Percentiles rank a stretch among this genome's conserved stretches.
phyloP scores from a whole-genome alignment of 2,113 vertebrate species.

The Cepphus grylle region DNA sequence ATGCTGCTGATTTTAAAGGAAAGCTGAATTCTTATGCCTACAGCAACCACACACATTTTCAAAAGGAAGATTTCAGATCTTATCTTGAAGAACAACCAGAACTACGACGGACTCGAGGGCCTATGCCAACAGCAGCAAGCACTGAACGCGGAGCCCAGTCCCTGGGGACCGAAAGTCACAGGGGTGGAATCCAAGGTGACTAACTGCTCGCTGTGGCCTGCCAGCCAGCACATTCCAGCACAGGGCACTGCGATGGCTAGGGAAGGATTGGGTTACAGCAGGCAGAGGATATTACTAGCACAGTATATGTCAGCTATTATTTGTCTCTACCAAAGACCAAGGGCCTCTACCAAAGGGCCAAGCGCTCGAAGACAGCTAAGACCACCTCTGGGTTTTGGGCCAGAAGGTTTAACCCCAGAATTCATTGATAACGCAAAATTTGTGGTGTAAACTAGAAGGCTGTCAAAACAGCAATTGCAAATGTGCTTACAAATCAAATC shows the following conservation, averaged over 20 bases:
- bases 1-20: conserved; percentile 19
- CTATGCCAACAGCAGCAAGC: neutral
- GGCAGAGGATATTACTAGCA: neutral
- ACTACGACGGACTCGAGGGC: neutral
- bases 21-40: conserved; percentile 14
- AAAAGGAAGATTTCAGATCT: conserved; percentile 5
- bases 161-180: neutral
- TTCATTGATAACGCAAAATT: neutral
- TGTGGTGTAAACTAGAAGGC: neutral
- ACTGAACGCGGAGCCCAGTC: neutral
- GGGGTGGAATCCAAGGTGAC: neutral
- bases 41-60: neutral
- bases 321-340: neutral
- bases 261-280: neutral
- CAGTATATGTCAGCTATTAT: neutral
- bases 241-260: neutral
- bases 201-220: neutral
- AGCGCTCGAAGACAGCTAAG: neutral
- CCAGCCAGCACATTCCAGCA: neutral
- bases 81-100: neutral
- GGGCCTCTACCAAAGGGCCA: neutral
- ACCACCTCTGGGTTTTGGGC: neutral
- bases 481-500: neutral
- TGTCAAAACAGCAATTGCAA: neutral
- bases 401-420: neutral